Evolutionary conservation across 2,888 invertebrate species (phyloP).

Genomic region (Chouioia cunea): DNA sequence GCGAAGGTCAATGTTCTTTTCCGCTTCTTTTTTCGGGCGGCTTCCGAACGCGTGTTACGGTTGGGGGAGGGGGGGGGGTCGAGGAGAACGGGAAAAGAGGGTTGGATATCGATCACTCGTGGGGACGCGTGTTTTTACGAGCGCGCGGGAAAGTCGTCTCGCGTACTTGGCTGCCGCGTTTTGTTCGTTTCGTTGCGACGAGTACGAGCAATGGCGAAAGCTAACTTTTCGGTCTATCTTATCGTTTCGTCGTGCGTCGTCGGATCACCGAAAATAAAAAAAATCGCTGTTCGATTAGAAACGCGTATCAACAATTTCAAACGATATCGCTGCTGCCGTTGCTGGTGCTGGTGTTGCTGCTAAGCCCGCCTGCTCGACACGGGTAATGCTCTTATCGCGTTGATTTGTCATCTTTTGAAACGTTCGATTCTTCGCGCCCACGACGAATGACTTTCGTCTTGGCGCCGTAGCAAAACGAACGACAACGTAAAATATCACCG

Average conservation of each 20-base stretch:
- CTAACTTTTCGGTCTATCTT: too few species aligned
- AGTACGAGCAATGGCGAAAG: too few species aligned
- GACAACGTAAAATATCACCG: too few species aligned
- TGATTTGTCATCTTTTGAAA: too few species aligned
- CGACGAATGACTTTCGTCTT: too few species aligned
- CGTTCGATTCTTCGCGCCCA: too few species aligned
- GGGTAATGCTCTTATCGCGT: too few species aligned
- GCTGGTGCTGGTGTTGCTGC: too few species aligned
- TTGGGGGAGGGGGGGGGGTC: too few species aligned
- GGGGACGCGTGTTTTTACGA: background rate
- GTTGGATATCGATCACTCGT: conserved; percentile 24
- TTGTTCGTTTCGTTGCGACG: conserved; percentile 15
- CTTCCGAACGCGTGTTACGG: background rate
- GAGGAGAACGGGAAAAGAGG: background rate
- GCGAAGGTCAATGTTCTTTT: background rate
- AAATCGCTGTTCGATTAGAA: background rate
- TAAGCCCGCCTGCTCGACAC: too few species aligned
- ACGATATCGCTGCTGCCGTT: too few species aligned
- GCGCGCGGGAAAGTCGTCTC: conserved; percentile 17
- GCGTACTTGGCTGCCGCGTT: background rate
- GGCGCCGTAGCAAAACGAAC: too few species aligned
- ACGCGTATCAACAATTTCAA: conserved; percentile 7
- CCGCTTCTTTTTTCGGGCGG: background rate
- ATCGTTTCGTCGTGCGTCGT: conserved; percentile 14
- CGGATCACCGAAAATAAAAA: conserved; percentile 6